Conservation (phyloP, 1,140 invertebrate genomes). For the Halesus radiatus region DNA sequence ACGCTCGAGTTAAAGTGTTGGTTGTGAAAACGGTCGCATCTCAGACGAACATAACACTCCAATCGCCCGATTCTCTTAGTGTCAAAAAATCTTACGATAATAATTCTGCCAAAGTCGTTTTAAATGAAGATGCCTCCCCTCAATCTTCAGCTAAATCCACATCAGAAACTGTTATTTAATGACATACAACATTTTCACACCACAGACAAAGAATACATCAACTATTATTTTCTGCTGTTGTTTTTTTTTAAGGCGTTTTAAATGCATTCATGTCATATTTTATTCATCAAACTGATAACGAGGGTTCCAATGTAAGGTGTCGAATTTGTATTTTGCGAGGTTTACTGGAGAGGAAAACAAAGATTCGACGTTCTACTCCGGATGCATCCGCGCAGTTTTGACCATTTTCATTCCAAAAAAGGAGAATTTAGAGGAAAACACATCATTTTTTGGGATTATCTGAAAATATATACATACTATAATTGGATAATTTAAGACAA, state of each 20-base stretch:
- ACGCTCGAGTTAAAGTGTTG: slow-evolving; percentile 40
- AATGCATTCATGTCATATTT: not conserved
- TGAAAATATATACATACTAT: too few species aligned
- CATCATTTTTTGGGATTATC: too few species aligned
- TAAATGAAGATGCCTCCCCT: slow-evolving; percentile 29
- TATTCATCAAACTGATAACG: too few species aligned
- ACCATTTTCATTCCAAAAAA: too few species aligned
- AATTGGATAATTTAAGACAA: too few species aligned
- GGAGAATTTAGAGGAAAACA: too few species aligned
- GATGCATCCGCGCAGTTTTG: too few species aligned
- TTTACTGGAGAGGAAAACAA: too few species aligned
- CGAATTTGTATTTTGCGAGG: too few species aligned
- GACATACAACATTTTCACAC: not conserved
- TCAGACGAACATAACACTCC: slow-evolving; percentile 66
- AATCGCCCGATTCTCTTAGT: slow-evolving; percentile 62
- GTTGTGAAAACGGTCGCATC: slow-evolving; percentile 62
- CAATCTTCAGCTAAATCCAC: slow-evolving; percentile 39
- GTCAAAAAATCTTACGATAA: slow-evolving; percentile 57
- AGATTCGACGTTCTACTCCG: too few species aligned
- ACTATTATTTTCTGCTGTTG: not conserved
- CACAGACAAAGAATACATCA: too few species aligned
- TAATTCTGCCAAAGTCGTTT: slow-evolving; percentile 53
- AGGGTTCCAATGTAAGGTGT: too few species aligned
- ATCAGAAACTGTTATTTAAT: slow-evolving; percentile 50
- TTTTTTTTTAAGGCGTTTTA: not conserved